These are phyloP conservation scores for Myotis yumanensis DNA, from an alignment of 2,113 vertebrate genomes.

Conservation along the genomic window DNA sequence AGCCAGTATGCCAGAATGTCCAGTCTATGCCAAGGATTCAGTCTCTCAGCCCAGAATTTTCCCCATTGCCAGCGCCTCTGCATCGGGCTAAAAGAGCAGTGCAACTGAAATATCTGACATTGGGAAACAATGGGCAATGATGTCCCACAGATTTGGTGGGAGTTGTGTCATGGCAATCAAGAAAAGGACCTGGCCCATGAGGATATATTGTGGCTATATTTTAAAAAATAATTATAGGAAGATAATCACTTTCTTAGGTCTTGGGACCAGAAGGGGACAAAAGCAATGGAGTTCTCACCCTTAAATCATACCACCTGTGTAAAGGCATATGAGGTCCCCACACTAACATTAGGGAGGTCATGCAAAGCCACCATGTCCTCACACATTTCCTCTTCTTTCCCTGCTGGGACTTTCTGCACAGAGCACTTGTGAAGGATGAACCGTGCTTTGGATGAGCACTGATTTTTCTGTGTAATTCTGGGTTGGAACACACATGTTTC, in stretches of 20 bases:
- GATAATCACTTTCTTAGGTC: not conserved
- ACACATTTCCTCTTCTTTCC: conserved; percentile 22
- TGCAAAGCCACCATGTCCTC: not conserved
- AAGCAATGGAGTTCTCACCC: not conserved
- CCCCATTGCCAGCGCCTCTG: not conserved
- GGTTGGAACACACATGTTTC: conserved; percentile 26
- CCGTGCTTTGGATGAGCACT: not conserved
- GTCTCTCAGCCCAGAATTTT: not conserved
- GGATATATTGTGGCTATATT: not conserved
- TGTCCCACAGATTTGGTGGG: not conserved
- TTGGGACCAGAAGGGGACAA: not conserved
- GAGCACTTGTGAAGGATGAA: not conserved
- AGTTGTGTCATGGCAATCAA: not conserved
- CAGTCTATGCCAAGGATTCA: not conserved
- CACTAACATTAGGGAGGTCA: not conserved
- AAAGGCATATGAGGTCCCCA: not conserved
- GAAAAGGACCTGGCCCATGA: not conserved
- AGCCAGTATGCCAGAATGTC: not conserved
- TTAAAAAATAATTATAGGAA: conserved; percentile 9
- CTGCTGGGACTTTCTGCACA: conserved; percentile 8
- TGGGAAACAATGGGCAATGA: not conserved
- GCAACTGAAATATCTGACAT: not conserved
- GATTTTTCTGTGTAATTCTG: conserved; percentile 27
- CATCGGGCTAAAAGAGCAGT: not conserved
- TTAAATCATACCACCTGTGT: conserved; percentile 8